Base-by-base conservation (phyloP, 2,888 invertebrate species). In the Creontiades dilutus region DNA sequence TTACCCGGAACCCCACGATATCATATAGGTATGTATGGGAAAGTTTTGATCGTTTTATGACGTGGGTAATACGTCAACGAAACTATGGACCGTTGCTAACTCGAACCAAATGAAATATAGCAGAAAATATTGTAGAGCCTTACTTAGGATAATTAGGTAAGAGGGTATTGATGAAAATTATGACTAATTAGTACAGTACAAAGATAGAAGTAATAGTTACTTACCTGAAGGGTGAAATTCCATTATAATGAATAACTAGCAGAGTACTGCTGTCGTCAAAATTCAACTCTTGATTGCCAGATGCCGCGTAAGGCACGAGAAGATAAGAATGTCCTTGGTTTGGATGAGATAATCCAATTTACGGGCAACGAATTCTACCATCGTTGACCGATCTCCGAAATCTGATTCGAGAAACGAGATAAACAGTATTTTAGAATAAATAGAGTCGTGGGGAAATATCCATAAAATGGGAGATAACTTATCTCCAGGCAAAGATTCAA, bases 321-420 rank as follows among this genome's bases (percentile, higher is more conserved):
- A 68, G 68, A 68, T 68, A 68, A 23, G 68, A 27, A 23, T 68
- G 68, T 23, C 68, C 68, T 68, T 68, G 68, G 23, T 68, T 19
- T 68, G 11, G 23, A 68, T 9, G 9, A 68, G 68, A 68, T 68
- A 68, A 68, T 23, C 68, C 23, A 68, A 68, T 68, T 68, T 68
- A 68, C 68, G 5, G 13, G 13, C 23, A 12, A 13, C 1, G 52
- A 37, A 37, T 57, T 57, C 57, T n/a, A 16, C 57, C 68, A 68
- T 19, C 23, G 68, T 23, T 5, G 23, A 23, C 68, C 23, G 27
- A 23, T 23, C 27, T 68, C 68, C 7, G 37, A 37, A 37, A 37
- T 37, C 37, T 37, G 37, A 4, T 7, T 37, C 37, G 37, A 4
- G 37, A 7, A 37, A 4, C 7, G 37, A 37, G 37, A 37, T 37